Conservation (phyloP, 2,113 vertebrate species). For the Sorex fumeus region DNA sequence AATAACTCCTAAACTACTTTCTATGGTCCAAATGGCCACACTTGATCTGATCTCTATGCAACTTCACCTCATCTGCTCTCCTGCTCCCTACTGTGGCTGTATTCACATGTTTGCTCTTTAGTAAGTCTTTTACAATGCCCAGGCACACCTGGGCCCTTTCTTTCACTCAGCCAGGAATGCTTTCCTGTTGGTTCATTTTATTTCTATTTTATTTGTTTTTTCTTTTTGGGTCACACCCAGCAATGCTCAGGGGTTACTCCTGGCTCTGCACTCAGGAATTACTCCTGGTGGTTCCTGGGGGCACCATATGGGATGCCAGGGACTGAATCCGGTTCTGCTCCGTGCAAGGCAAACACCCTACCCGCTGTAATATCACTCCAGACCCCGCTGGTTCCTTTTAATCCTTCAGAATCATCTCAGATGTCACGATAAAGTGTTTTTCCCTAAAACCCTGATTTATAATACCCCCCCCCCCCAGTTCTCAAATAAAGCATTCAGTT, state of each 20-base stretch:
- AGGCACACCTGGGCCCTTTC: neutral
- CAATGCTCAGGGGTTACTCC: too few species aligned
- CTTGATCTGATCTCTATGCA: neutral
- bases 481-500: conserved; percentile 25
- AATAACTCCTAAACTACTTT: conserved; percentile 39
- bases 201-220: too few species aligned
- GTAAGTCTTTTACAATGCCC: neutral
- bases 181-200: neutral
- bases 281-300: too few species aligned
- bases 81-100: neutral
- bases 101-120: neutral
- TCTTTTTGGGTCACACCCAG: too few species aligned
- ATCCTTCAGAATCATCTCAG: conserved; percentile 18
- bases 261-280: too few species aligned
- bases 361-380: too few species aligned
- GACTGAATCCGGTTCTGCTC: too few species aligned
- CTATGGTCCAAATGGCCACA: neutral
- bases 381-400: neutral
- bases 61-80: neutral
- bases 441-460: neutral
- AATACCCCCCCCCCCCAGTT: neutral
- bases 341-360: too few species aligned
- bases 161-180: neutral
- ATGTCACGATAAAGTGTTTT: conserved; percentile 11
- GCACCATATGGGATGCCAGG: too few species aligned